Conservation (phyloP, 2,888 invertebrate genomes). For the Congeria kusceri region DNA sequence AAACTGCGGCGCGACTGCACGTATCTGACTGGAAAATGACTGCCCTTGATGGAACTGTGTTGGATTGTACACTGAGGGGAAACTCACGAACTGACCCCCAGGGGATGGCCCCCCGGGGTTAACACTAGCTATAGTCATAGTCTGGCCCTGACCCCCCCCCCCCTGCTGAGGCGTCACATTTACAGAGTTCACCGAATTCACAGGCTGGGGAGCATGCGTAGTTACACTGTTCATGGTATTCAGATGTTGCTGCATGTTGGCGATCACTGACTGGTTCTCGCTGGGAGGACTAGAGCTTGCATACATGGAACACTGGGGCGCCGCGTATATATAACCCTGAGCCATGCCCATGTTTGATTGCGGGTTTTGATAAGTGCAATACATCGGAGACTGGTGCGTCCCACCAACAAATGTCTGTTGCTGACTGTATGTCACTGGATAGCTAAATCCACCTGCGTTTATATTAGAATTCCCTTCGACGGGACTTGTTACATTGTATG, state of each 20-base stretch:
- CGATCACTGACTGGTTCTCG: slow-evolving; percentile 38
- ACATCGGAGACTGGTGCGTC: slow-evolving; percentile 52
- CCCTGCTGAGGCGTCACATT: slow-evolving; percentile 44
- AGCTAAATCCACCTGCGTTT: slow-evolving; percentile 30
- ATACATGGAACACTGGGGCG: slow-evolving; percentile 52
- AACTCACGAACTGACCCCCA: slow-evolving; percentile 66
- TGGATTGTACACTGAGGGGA: slow-evolving; percentile 61
- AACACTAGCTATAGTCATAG: slow-evolving; percentile 8
- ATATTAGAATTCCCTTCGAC: slow-evolving; percentile 35
- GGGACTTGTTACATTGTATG: slow-evolving; percentile 44
- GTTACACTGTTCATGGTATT: slow-evolving; percentile 31
- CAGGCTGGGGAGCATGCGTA: slow-evolving; percentile 29
- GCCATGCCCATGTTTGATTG: slow-evolving; percentile 48
- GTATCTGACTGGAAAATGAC: slow-evolving; percentile 50
- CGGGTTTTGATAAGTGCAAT: slow-evolving; percentile 51
- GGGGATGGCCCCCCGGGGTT: slow-evolving; percentile 32
- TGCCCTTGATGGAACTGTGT: slow-evolving; percentile 54
- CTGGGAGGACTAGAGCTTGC: slow-evolving; percentile 55
- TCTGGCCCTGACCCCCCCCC: slow-evolving; percentile 7
- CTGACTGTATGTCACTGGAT: slow-evolving; percentile 40
- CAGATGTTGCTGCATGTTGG: slow-evolving; percentile 41
- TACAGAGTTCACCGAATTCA: slow-evolving; percentile 44
- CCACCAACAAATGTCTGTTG: slow-evolving; percentile 32
- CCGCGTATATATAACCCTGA: slow-evolving; percentile 45
- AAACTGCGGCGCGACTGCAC: slow-evolving; percentile 67